These are phyloP conservation scores for Leptodirus hochenwartii DNA, from an alignment of 2,888 invertebrate species.

Conservation along the genomic window DNA sequence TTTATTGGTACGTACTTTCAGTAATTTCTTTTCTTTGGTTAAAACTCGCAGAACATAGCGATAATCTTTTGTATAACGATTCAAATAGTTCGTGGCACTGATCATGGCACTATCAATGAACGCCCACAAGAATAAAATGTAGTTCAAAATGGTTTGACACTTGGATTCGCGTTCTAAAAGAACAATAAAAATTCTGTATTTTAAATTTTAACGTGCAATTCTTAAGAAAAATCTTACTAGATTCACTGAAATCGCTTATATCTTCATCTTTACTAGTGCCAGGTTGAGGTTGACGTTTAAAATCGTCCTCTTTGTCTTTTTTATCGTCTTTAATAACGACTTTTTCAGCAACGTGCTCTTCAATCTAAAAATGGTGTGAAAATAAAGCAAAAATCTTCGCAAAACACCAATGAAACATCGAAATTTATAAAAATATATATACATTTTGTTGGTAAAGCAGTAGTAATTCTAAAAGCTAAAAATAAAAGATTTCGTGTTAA, in stretches of 20 bases:
- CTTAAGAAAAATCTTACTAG: too few species aligned
- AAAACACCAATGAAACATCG: not conserved
- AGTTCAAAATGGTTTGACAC: conserved; percentile 32
- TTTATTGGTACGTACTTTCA: conserved; percentile 44
- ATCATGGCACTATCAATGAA: conserved; percentile 64
- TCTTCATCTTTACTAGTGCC: conserved; percentile 25
- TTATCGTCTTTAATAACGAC: not conserved
- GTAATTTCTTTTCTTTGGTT: conserved; percentile 67
- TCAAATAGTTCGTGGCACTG: conserved; percentile 63
- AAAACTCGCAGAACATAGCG: conserved; percentile 84
- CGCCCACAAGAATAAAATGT: conserved; percentile 41
- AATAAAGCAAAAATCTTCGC: not conserved
- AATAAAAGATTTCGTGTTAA: too few species aligned
- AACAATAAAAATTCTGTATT: not conserved
- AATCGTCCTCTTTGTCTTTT: conserved; percentile 14
- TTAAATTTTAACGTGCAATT: not conserved
- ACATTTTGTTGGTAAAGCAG: too few species aligned
- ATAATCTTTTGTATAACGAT: conserved; percentile 83
- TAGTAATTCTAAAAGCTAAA: too few species aligned
- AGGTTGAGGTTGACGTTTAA: conserved; percentile 20
- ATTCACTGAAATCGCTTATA: conserved; percentile 20
- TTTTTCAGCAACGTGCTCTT: not conserved
- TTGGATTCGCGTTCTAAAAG: not conserved
- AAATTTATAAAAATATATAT: too few species aligned
- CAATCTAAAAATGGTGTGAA: not conserved